Conservation (phyloP, 1,140 invertebrate genomes). For the Trialeurodes vaporariorum region DNA sequence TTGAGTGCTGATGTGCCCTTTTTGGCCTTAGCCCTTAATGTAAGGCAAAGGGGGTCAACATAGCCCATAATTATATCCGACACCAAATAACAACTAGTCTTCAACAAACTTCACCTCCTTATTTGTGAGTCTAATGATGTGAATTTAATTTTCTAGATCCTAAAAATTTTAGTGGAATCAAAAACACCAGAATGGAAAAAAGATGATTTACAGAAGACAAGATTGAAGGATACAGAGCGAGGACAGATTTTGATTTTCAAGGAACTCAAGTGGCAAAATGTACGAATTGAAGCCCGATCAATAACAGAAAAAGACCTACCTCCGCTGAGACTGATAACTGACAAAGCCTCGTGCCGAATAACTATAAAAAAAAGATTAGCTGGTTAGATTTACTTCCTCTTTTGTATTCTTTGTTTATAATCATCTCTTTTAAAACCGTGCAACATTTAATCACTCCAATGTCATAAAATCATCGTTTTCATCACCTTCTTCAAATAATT, state of each 20-base stretch:
- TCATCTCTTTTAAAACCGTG: too few relatives aligned
- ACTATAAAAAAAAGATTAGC: constrained; percentile 88
- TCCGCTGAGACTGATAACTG: constrained; percentile 84
- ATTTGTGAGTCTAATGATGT: background rate
- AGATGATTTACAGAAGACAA: constrained; percentile 71
- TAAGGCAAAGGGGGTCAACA: too few relatives aligned
- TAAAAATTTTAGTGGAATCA: constrained; percentile 83
- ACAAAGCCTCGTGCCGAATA: constrained; percentile 88
- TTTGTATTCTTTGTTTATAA: too few relatives aligned
- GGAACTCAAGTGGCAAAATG: constrained; percentile 93
- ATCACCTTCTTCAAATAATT: too few relatives aligned
- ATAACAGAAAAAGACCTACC: constrained; percentile 67
- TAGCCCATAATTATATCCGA: too few relatives aligned
- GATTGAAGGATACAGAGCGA: constrained; percentile 76
- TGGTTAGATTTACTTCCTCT: constrained; percentile 50
- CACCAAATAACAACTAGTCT: too few relatives aligned
- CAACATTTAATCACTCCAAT: too few relatives aligned
- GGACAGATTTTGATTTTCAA: constrained; percentile 94
- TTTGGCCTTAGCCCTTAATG: too few relatives aligned
- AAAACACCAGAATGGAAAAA: constrained; percentile 78
- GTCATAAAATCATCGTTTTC: too few relatives aligned
- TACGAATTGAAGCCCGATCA: constrained; percentile 84
- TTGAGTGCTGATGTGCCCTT: too few relatives aligned
- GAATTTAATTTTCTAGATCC: constrained; percentile 51
- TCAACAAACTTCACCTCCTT: too few relatives aligned